Percentiles rank a stretch among this genome's conserved stretches.
phyloP scores from a whole-genome alignment of 2,797 vertebrate genomes.

The Pteropus rufus region DNA sequence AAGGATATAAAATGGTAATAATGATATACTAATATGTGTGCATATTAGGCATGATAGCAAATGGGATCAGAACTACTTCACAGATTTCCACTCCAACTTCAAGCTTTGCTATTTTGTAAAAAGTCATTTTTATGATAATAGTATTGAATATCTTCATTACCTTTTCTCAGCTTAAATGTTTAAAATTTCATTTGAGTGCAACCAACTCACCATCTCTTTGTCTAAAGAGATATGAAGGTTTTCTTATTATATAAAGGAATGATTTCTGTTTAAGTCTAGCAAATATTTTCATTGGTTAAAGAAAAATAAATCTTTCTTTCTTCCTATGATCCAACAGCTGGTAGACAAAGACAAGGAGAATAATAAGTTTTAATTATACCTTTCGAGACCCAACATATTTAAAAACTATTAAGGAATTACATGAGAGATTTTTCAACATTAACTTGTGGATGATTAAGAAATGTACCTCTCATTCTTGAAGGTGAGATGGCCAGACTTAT shows the following conservation, averaged over 20 bases:
- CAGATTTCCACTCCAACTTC: neutral
- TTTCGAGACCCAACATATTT: slow-evolving; percentile 81
- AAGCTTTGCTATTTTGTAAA: neutral
- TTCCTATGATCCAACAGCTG: slow-evolving; percentile 76
- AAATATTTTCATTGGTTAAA: slow-evolving; percentile 67
- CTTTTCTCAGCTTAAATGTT: slow-evolving; percentile 45
- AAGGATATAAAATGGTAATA: neutral
- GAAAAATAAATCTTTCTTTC: slow-evolving; percentile 68
- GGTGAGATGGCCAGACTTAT: slow-evolving; percentile 76
- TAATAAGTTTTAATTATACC: slow-evolving; percentile 84
- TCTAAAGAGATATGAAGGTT: slow-evolving; percentile 61
- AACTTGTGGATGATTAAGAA: slow-evolving; percentile 78
- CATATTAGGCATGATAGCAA: neutral
- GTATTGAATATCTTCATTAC: neutral
- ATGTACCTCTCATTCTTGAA: slow-evolving; percentile 79
- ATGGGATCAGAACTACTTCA: neutral
- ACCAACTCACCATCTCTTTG: slow-evolving; percentile 42
- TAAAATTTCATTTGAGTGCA: slow-evolving; percentile 45
- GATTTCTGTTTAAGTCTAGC: slow-evolving; percentile 70
- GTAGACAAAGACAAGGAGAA: slow-evolving; percentile 80
- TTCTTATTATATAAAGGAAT: slow-evolving; percentile 7
- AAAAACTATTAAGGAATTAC: slow-evolving; percentile 80
- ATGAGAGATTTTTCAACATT: slow-evolving; percentile 77
- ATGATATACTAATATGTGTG: neutral
- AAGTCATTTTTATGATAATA: neutral